A percentile compares a stretch with the other conserved stretches of the same genome.
Evolutionary conservation across 2,888 invertebrate species (phyloP).

Genomic region (Notodonta ziczac): DNA sequence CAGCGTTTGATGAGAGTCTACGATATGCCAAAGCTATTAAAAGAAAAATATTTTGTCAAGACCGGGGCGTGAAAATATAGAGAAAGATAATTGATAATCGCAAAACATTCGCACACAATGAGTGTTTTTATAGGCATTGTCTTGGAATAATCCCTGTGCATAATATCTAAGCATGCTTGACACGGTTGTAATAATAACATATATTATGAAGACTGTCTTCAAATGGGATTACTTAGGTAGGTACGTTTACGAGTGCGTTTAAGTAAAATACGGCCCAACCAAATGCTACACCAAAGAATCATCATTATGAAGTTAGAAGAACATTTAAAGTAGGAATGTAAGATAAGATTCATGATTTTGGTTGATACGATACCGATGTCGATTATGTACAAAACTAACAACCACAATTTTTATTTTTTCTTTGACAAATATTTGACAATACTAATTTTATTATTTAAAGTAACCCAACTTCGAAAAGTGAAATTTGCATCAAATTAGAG

Average conservation of each 20-base stretch:
- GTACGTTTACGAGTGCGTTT: constrained; percentile 6
- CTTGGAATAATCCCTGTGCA: constrained; percentile 5
- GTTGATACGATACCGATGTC: no score
- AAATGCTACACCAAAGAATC: constrained; percentile 4
- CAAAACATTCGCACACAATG: not conserved
- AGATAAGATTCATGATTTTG: no score
- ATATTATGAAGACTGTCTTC: constrained; percentile 1
- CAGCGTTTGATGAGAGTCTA: constrained; percentile 36
- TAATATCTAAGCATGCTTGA: constrained; percentile 12
- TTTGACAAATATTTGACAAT: no score
- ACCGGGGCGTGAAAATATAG: constrained; percentile 10
- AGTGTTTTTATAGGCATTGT: constrained; percentile 3
- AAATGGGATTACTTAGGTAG: constrained; percentile 7
- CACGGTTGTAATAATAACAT: constrained; percentile 11
- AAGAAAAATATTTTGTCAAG: constrained; percentile 27
- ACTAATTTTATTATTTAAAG: no score
- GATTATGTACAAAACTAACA: no score
- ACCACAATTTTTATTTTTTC: no score
- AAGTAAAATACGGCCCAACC: constrained; percentile 7
- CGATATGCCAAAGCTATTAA: constrained; percentile 38
- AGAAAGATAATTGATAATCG: not conserved
- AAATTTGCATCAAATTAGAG: no score
- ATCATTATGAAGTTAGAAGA: constrained; percentile 1
- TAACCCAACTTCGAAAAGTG: no score
- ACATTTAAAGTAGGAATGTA: constrained; percentile 2